These are phyloP conservation scores for Marasmarcha lunaedactyla DNA, from an alignment of 2,888 invertebrate species.

Conservation along the genomic window DNA sequence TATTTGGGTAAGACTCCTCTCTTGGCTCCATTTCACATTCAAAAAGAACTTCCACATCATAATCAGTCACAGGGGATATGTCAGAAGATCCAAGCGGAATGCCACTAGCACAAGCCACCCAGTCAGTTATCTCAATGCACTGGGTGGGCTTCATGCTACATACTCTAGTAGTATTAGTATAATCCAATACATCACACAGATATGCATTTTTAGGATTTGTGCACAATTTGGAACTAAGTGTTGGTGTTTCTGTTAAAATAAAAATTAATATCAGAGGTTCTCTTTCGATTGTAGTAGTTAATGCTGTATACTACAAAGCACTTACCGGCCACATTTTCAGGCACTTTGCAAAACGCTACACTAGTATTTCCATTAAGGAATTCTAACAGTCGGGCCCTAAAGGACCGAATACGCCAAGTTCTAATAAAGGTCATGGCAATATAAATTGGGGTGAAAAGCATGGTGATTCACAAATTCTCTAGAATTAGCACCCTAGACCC, in stretches of 20 bases:
- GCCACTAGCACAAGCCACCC: slow-evolving; percentile 53
- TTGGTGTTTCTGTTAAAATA: slow-evolving; percentile 52
- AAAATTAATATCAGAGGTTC: background rate
- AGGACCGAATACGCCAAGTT: slow-evolving; percentile 80
- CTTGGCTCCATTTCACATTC: slow-evolving; percentile 63
- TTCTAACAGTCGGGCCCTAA: slow-evolving; percentile 76
- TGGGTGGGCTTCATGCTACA: slow-evolving; percentile 62
- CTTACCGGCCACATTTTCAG: slow-evolving; percentile 61
- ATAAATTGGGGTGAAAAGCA: slow-evolving; percentile 86
- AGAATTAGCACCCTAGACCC: background rate
- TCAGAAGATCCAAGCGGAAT: slow-evolving; percentile 48
- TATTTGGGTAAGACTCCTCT: slow-evolving; percentile 33
- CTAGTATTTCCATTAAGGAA: slow-evolving; percentile 70
- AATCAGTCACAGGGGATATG: slow-evolving; percentile 33
- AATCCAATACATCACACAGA: slow-evolving; percentile 72
- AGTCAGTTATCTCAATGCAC: slow-evolving; percentile 53
- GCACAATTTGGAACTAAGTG: slow-evolving; percentile 66
- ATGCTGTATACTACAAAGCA: too few species aligned
- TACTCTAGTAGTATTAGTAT: slow-evolving; percentile 55
- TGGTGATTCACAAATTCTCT: slow-evolving; percentile 28
- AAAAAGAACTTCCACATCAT: slow-evolving; percentile 52
- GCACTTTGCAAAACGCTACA: slow-evolving; percentile 72
- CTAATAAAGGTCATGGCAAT: slow-evolving; percentile 86
- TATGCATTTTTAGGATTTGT: slow-evolving; percentile 67
- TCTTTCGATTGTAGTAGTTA: too few species aligned